A percentile compares a stretch with the other conserved stretches of the same genome.
These are phyloP conservation scores for Hylaeus anthracinus DNA, from an alignment of 1,140 invertebrate species.

Conservation along the genomic window DNA sequence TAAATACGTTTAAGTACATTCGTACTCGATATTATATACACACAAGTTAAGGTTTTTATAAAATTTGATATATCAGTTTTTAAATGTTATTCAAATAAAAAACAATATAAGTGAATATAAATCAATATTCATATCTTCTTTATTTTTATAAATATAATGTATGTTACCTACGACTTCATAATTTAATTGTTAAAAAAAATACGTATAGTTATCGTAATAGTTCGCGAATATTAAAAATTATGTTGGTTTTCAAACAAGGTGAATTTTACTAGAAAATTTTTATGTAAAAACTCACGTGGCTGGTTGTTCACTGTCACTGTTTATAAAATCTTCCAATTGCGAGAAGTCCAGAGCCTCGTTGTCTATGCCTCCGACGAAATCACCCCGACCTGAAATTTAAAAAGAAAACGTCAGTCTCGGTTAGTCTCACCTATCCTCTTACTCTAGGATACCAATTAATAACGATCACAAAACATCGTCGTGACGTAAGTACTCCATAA, in stretches of 20 bases:
- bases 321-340: constrained; percentile 90
- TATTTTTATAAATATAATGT: too few species aligned
- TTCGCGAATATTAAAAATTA: too few species aligned
- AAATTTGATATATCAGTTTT: too few species aligned
- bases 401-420: neutral
- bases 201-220: too few species aligned
- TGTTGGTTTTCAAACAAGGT: neutral
- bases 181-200: too few species aligned
- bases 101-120: too few species aligned
- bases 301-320: constrained; percentile 83
- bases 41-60: too few species aligned
- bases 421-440: neutral
- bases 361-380: constrained; percentile 90
- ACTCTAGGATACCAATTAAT: neutral
- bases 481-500: neutral
- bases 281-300: constrained; percentile 71
- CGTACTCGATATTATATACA: too few species aligned
- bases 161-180: too few species aligned
- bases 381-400: constrained; percentile 80
- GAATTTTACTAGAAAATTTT: neutral
- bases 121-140: too few species aligned
- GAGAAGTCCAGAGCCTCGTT: constrained; percentile 91
- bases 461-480: neutral
- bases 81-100: too few species aligned
- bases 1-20: too few species aligned